Percentiles rank a stretch among this genome's conserved stretches.
Evolutionary conservation across 2,888 invertebrate species (phyloP).

Genomic region (Oconnorella tubifera): DNA sequence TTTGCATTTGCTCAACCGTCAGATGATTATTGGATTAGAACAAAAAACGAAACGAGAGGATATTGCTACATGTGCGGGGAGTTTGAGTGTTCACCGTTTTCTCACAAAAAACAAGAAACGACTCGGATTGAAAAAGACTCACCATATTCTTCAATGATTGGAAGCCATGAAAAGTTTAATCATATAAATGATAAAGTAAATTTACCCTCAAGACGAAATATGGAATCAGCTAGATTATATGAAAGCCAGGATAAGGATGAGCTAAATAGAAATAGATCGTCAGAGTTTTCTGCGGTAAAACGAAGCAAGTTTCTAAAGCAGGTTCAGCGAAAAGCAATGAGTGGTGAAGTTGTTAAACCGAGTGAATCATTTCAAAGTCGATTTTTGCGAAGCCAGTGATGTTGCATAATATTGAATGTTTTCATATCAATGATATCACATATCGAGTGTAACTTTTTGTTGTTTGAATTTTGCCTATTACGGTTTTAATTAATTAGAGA

Average conservation of each 20-base stretch:
- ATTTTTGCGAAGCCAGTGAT: background rate
- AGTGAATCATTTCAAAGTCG: slow-evolving; percentile 9
- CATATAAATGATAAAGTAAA: too few relatives aligned
- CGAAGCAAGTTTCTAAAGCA: slow-evolving; percentile 1
- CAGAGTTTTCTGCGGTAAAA: background rate
- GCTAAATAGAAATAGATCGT: too few relatives aligned
- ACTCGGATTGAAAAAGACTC: too few relatives aligned
- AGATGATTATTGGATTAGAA: background rate
- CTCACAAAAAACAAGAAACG: background rate
- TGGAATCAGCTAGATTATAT: too few relatives aligned
- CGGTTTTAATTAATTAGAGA: too few relatives aligned
- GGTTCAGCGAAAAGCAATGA: background rate
- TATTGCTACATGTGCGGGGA: slow-evolving; percentile 7
- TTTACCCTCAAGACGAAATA: too few relatives aligned
- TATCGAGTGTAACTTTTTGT: too few relatives aligned
- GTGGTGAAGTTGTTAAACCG: slow-evolving; percentile 1
- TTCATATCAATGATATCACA: too few relatives aligned
- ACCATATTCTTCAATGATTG: too few relatives aligned
- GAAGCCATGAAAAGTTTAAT: background rate
- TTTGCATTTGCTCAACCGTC: background rate
- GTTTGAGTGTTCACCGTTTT: background rate
- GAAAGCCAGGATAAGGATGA: background rate
- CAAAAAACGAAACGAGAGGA: background rate
- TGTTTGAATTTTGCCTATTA: too few relatives aligned
- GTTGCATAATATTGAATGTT: background rate